Evolutionary conservation across 2,888 invertebrate genomes (phyloP), one percentile per base, ranked within the genome.

Genomic region (Dusona sp.): DNA sequence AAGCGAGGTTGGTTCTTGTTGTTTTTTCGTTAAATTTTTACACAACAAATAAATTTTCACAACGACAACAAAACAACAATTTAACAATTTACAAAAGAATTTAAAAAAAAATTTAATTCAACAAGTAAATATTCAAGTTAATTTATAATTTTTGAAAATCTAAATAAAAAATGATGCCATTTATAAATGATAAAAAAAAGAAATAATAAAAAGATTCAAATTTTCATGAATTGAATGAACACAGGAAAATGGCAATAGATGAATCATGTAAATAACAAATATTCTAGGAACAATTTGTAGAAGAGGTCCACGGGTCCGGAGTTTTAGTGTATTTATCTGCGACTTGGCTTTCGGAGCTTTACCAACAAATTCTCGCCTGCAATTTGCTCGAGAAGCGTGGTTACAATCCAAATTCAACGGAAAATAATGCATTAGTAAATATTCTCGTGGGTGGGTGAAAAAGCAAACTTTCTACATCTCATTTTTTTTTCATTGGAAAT

Each of bases 301-400:
- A 98, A 91, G 97, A 98, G 92, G 97, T 99, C 8, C 97, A 98
- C 93, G 98, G 98, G 48, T 98, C 98, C 84, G 99, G 99, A 0
- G 98, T 99, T 25, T 95, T 99, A 38, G 98, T 99, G 8, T 99
- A 98, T 92, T 95, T 99, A 13, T 98, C 99, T 0, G 98, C 98
- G 0, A 97, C 98, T 0, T 99, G 99, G 99, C 95, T 99, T 3
- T 96, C 98, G 51, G 98, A 99, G 92, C 95, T 99, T 9, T 99
- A 99, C 92, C 98, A 98, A 91, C 97, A 97, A 92, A 96, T 98
- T 1, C 95, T 98, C 6, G 96, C 97, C 0, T 96, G 96, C 81
- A 97, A 97, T 90, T 94, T 98, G 13, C 94, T 98, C n/a, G 96
- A 96, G 89, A 95, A 95, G 77, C 96, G 97, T 70, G 97, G 97